A percentile compares a stretch with the other conserved stretches of the same genome.
These are phyloP conservation scores for Drosophila aff. DNA, from an alignment of 1,140 invertebrate genomes.

Conservation along the genomic window DNA sequence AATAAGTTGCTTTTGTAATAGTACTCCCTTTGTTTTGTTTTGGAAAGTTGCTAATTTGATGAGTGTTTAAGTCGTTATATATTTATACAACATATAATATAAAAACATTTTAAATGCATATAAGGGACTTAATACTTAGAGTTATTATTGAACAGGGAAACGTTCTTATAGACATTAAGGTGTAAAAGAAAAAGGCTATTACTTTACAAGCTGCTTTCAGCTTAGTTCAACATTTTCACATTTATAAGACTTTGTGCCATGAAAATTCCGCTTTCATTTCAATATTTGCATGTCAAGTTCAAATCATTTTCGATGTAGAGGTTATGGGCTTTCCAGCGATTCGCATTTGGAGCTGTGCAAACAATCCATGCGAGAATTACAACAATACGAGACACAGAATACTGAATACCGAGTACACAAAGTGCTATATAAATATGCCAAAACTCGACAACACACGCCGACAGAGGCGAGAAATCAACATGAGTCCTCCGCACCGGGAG, in stretches of 20 bases:
- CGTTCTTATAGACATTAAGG: too few relatives aligned
- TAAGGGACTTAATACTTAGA: background rate
- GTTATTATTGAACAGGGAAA: background rate
- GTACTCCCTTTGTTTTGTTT: background rate
- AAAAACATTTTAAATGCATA: background rate
- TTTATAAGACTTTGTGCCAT: background rate
- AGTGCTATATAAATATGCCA: slow-evolving; percentile 54
- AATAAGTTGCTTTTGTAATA: slow-evolving; percentile 1
- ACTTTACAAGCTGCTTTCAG: background rate
- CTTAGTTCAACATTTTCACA: background rate
- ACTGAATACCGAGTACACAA: slow-evolving; percentile 26
- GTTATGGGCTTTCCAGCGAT: background rate
- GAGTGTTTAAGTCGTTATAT: background rate
- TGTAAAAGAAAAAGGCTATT: too few relatives aligned
- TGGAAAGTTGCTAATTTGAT: background rate
- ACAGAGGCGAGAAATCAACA: slow-evolving; percentile 55
- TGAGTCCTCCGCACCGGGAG: slow-evolving; percentile 26
- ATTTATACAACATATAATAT: background rate
- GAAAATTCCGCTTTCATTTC: slow-evolving; percentile 8
- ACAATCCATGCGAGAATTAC: slow-evolving; percentile 45
- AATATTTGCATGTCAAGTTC: slow-evolving; percentile 44
- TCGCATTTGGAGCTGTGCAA: slow-evolving; percentile 14
- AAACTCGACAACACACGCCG: slow-evolving; percentile 37
- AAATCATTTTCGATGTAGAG: slow-evolving; percentile 25
- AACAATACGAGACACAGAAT: slow-evolving; percentile 24